Evolutionary conservation across 2,888 invertebrate genomes (phyloP), one percentile per base, ranked within the genome.

Genomic region (Temnothorax rugatulus): DNA sequence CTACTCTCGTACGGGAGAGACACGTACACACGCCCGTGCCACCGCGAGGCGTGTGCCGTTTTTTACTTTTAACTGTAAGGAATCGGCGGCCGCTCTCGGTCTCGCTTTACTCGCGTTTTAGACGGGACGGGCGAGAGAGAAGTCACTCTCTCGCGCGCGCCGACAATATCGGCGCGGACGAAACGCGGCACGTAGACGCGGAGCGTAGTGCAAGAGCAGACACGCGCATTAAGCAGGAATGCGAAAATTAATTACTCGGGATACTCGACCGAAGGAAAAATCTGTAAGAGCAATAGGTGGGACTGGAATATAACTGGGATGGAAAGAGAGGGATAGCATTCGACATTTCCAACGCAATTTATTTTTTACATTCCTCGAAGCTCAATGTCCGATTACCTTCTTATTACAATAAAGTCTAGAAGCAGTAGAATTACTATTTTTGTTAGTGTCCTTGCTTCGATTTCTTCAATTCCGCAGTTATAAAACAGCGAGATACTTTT

Each of bases 11-110:
- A 83, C 66, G 85, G 84, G 86, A 89, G 85, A 89, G 85, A 89
- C 87, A 88, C 87, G 4, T 59, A 84, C 84, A n/a, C 38, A 73
- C 87, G 76, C 77, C 91, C 92, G 90, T 92, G 92, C 93, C 93
- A 92, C 91, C 91, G 93, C 92, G 91, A 94, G 94, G 94, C 94
- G 94, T 94, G 94, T 94, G 94, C 94, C 94, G 93, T 92, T 92
- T 90, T 83, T 84, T 71, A 84, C 66, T 86, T 83, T 83, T 61
- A 84, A 87, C 83, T 84, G 82, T 87, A 90, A 90, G 90, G 79
- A 87, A 89, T 90, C 85, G 82, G 66, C 82, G 84, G 69, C 82
- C 79, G 57, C 71, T 54, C 68, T 86, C 86, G 87, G 69, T 21
- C 66, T 77, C 87, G 85, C 83, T 89, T 64, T 81, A 88, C 85